These are phyloP conservation scores for Hipposideros armiger DNA, from an alignment of 2,113 vertebrate genomes.

Conservation along the genomic window DNA sequence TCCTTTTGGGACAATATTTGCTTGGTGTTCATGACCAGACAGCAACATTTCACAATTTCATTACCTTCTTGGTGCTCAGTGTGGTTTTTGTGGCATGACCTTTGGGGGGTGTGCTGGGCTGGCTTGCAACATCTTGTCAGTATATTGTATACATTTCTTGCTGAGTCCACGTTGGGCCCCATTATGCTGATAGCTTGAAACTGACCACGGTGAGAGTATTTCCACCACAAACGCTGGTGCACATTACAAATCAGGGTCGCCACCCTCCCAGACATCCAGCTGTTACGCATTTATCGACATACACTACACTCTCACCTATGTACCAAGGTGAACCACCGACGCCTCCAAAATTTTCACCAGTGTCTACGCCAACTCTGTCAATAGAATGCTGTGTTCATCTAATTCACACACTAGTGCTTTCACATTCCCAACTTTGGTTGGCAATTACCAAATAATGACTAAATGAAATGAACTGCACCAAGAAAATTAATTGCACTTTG, in stretches of 20 bases:
- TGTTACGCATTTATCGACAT: background rate
- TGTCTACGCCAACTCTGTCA: background rate
- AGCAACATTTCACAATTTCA: background rate
- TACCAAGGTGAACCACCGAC: background rate
- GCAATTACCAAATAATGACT: background rate
- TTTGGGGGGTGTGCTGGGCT: background rate
- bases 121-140: background rate
- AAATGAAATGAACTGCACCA: background rate
- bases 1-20: background rate
- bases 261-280: background rate
- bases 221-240: background rate
- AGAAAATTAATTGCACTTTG: background rate
- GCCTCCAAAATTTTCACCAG: background rate
- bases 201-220: background rate
- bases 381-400: background rate
- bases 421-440: background rate
- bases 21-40: background rate
- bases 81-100: background rate
- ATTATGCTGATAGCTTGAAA: background rate
- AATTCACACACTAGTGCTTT: background rate
- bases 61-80: background rate
- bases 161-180: background rate
- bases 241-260: fast-evolving
- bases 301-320: background rate
- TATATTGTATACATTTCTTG: background rate